These are phyloP conservation scores for Heliconius hortense DNA, from an alignment of 2,888 invertebrate species.

Conservation along the genomic window DNA sequence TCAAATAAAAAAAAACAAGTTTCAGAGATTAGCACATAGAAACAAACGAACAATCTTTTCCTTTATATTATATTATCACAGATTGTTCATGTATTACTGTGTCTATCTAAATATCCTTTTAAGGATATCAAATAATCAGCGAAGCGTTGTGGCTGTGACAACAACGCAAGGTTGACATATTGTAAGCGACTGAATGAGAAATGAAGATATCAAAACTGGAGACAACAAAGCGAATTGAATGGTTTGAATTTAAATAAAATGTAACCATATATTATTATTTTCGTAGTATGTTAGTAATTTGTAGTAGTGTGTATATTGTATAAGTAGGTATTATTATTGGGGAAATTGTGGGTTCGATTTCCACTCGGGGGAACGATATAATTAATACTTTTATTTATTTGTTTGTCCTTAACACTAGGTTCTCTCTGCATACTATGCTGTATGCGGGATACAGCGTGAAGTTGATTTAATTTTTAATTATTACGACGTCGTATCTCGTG, in stretches of 20 bases:
- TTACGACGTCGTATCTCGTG: too few relatives aligned
- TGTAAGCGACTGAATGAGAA: constrained; percentile 13
- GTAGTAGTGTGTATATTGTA: too few relatives aligned
- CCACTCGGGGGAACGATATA: too few relatives aligned
- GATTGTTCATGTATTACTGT: neutral
- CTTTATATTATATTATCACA: neutral
- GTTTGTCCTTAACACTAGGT: too few relatives aligned
- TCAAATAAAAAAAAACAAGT: neutral
- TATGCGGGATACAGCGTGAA: too few relatives aligned
- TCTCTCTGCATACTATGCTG: too few relatives aligned
- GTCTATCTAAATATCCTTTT: constrained; percentile 6
- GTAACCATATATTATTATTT: neutral
- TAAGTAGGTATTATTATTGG: too few relatives aligned
- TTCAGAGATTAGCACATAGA: neutral
- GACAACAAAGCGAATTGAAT: neutral
- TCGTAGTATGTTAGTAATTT: too few relatives aligned
- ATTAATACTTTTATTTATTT: too few relatives aligned
- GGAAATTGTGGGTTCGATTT: too few relatives aligned
- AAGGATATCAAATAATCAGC: neutral
- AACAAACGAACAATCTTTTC: neutral
- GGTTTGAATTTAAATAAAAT: neutral
- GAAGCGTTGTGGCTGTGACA: neutral
- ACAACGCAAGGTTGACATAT: constrained; percentile 3
- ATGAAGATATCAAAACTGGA: neutral
- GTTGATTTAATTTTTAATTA: too few relatives aligned